A percentile compares a stretch with the other conserved stretches of the same genome.
phyloP scores from a whole-genome alignment of 2,113 vertebrate genomes.

The Plecotus auritus region DNA sequence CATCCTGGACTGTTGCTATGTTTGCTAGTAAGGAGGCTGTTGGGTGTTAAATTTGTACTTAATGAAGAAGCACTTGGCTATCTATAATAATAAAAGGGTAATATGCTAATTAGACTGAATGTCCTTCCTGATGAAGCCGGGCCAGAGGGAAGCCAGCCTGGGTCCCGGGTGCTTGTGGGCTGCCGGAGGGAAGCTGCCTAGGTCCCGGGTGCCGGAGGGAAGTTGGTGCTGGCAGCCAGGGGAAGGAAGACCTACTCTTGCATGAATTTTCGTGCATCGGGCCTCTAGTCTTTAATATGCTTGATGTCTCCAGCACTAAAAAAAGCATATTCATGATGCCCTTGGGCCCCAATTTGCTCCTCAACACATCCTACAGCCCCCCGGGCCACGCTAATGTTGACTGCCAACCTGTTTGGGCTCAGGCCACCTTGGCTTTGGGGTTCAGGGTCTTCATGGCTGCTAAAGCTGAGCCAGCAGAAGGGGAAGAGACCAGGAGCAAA shows the following conservation, averaged over 20 bases:
- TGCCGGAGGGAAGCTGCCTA: too few relatives aligned
- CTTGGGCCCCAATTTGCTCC: constrained; percentile 94
- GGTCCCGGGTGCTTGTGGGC: too few relatives aligned
- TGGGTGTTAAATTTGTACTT: constrained; percentile 99
- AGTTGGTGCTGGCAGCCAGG: too few relatives aligned
- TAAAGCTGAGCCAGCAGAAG: constrained; percentile 69
- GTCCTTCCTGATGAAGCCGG: too few relatives aligned
- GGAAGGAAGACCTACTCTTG: too few relatives aligned
- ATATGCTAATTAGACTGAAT: too few relatives aligned
- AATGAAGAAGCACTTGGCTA: constrained; percentile 95
- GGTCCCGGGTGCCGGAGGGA: too few relatives aligned
- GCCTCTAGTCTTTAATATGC: constrained; percentile 88
- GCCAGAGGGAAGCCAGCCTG: too few relatives aligned
- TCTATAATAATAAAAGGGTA: constrained; percentile 89
- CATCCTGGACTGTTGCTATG: constrained; percentile 96
- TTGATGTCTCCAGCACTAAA: constrained; percentile 97
- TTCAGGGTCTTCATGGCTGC: constrained; percentile 92
- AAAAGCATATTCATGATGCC: constrained; percentile 98
- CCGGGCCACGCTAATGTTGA: constrained; percentile 93
- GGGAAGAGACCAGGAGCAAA: rapidly evolving
- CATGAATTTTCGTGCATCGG: too few relatives aligned
- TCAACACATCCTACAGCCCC: constrained; percentile 95
- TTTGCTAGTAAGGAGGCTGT: constrained; percentile 97
- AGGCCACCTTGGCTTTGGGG: constrained; percentile 94
- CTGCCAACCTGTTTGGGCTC: constrained; percentile 92